Evolutionary conservation across 64 coral and sea anemone species (phyloP).

Genomic region (Anthopleura sola): DNA sequence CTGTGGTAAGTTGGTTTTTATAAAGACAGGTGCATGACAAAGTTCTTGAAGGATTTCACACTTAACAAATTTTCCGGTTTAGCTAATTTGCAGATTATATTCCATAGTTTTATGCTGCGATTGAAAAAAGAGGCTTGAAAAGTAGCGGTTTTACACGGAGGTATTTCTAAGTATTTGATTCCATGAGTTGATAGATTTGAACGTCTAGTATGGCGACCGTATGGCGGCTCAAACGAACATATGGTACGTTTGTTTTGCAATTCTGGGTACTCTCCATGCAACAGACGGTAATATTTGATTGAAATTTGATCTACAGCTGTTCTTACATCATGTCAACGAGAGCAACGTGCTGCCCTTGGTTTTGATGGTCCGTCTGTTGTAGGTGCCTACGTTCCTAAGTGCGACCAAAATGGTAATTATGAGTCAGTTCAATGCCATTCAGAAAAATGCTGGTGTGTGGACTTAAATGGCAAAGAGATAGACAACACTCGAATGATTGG

Average conservation of each 20-base stretch:
- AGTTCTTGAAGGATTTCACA: too few species aligned
- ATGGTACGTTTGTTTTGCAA: neutral
- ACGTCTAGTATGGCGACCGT: too few species aligned
- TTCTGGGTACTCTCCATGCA: neutral
- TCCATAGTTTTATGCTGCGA: too few species aligned
- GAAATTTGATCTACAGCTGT: conserved; percentile 2
- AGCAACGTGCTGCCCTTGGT: conserved; percentile 53
- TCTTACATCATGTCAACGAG: conserved; percentile 52
- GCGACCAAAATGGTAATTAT: conserved; percentile 50
- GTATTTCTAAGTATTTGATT: too few species aligned
- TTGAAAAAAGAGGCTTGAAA: too few species aligned
- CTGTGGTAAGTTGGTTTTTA: too few species aligned
- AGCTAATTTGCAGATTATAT: too few species aligned
- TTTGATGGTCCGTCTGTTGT: conserved; percentile 45
- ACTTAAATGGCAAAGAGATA: conserved; percentile 56
- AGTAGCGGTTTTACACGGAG: too few species aligned
- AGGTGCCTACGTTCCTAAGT: conserved; percentile 67
- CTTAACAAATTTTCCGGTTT: too few species aligned
- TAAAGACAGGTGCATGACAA: too few species aligned
- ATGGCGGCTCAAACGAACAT: too few species aligned
- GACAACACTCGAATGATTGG: conserved; percentile 26
- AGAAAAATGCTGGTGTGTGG: conserved; percentile 74
- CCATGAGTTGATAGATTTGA: too few species aligned
- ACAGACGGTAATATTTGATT: neutral
- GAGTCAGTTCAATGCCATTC: conserved; percentile 54